Evolutionary conservation across 2,888 invertebrate species (phyloP), one percentile per base, ranked within the genome.

Genomic region (Ochropleura plecta): DNA sequence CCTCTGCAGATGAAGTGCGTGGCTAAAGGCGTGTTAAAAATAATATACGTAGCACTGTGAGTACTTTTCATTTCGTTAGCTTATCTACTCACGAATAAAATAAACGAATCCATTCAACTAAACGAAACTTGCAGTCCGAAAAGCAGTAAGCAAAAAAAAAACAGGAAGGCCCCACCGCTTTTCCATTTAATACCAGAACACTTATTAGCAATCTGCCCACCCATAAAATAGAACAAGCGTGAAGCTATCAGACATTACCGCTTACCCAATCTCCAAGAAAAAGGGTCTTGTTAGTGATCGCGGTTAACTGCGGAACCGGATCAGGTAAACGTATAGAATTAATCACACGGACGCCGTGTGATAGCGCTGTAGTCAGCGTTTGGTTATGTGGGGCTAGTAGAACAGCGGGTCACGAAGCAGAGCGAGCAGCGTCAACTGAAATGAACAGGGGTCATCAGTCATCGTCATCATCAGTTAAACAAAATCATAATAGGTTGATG

Each of bases 271-370:
- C 86, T 83, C 79, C 70, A 86, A 88, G 89, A 92, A 93, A 91
- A 91, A 87, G 88, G 87, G 86, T 86, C 88, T 81, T 86, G 91
- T 91, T 92, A 91, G 91, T 86, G 88, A 88, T 85, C 88, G 91
- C 89, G 92, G 93, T 93, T 93, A 93, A 92, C 91, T 88, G 89
- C 92, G 90, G 91, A 91, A 92, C 91, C 91, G 90, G 94, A 94
- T 94, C 95, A 95, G 94, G 94, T 95, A 94, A 95, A 94, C 94
- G 95, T 90, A 91, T 90, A 89, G 93, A 93, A 96, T 96, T 95
- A 95, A 96, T 95, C 95, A 95, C 94, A 93, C 94, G 93, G 92
- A 90, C 89, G 91, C 91, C 91, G 91, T 90, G 92, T 82, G 94
- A 93, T 94, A 93, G 91, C 90, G 90, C 89, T 88, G 88, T 92